phyloP scores from a whole-genome alignment of 2,797 vertebrate genomes.

The Urophycis tenuis region DNA sequence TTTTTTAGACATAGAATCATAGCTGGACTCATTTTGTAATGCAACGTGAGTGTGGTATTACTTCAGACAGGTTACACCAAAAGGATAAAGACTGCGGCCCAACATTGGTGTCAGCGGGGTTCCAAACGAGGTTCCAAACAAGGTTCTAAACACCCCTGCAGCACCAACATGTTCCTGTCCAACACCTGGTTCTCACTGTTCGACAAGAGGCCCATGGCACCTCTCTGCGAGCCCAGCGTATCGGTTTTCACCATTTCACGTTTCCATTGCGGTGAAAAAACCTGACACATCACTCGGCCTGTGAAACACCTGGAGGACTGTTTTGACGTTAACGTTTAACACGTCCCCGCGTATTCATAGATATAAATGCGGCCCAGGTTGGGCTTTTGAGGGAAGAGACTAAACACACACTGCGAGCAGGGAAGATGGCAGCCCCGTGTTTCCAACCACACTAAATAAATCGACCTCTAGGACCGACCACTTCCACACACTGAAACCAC shows the following conservation, averaged over 20 bases:
- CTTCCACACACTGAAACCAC: background rate
- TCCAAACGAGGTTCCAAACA: no score
- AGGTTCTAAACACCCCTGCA: background rate
- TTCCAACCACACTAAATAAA: background rate
- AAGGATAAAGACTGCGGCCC: background rate
- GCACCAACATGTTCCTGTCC: background rate
- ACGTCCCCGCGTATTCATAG: background rate
- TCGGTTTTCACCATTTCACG: background rate
- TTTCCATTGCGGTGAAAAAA: background rate
- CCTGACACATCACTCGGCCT: background rate
- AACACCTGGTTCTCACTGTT: slow-evolving; percentile 1
- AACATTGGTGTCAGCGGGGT: background rate
- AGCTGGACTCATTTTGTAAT: no score
- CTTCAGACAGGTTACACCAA: background rate
- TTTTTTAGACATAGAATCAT: no score
- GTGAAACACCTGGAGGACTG: background rate
- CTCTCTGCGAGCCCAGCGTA: background rate
- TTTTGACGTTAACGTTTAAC: background rate
- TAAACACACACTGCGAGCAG: background rate
- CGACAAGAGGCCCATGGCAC: background rate
- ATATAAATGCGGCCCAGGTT: background rate
- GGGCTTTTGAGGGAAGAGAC: background rate
- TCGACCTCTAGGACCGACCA: background rate
- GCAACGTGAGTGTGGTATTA: background rate
- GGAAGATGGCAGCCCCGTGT: background rate